A percentile compares a stretch with the other conserved stretches of the same genome.
Evolutionary conservation across 2,888 invertebrate species (phyloP).

Genomic region (Biston stratarius): DNA sequence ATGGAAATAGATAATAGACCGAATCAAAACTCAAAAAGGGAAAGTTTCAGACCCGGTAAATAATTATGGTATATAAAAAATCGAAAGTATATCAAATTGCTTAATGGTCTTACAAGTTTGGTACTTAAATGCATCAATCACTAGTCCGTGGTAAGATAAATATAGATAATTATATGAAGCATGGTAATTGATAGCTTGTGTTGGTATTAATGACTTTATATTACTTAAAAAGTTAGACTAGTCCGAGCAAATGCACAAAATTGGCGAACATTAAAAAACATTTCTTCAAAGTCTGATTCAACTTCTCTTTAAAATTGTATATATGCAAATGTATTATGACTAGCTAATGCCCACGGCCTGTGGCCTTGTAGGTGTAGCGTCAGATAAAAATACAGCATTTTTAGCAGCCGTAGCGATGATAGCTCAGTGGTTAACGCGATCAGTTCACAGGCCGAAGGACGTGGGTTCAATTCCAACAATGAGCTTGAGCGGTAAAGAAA

Average conservation of each 20-base stretch:
- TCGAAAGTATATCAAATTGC: constrained; percentile 73
- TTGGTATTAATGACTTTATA: constrained; percentile 2
- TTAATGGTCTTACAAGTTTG: constrained; percentile 59
- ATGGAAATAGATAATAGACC: constrained; percentile 45
- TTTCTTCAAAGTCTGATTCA: neutral
- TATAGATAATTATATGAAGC: constrained; percentile 14
- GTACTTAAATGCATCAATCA: constrained; percentile 61
- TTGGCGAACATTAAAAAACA: neutral
- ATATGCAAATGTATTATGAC: too few species aligned
- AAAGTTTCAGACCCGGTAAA: constrained; percentile 68
- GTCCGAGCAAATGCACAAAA: too few species aligned
- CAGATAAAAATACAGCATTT: too few species aligned
- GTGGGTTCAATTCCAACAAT: too few species aligned
- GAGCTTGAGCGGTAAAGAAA: too few species aligned
- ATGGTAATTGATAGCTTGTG: constrained; percentile 5
- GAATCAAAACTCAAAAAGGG: constrained; percentile 65
- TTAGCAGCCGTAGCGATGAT: too few species aligned
- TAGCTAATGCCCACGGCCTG: too few species aligned
- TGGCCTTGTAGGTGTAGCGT: too few species aligned
- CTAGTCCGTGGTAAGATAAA: constrained; percentile 40
- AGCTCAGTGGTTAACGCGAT: too few species aligned
- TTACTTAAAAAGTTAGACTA: neutral
- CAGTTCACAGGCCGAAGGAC: too few species aligned
- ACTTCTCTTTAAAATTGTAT: too few species aligned
- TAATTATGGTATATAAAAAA: constrained; percentile 68